Conservation (phyloP, 2,888 invertebrate species). For the Ennomos quercinarius region DNA sequence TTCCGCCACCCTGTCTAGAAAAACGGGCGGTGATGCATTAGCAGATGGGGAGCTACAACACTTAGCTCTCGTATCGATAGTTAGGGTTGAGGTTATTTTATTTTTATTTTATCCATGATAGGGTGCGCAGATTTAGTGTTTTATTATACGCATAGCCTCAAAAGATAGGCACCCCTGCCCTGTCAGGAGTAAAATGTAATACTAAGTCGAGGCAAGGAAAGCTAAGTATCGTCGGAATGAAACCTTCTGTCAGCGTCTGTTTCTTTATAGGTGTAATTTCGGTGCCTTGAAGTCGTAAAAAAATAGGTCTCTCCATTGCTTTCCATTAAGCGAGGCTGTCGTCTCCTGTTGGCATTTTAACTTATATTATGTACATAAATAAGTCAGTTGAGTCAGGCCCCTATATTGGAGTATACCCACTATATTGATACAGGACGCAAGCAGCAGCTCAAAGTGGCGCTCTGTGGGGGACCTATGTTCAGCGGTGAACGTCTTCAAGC, state of each 20-base stretch:
- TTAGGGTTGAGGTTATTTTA: slow-evolving; percentile 54
- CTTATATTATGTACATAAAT: too few relatives aligned
- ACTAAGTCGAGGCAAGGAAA: slow-evolving; percentile 6
- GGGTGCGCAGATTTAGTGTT: slow-evolving; percentile 37
- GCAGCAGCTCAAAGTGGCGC: too few relatives aligned
- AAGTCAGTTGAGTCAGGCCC: too few relatives aligned
- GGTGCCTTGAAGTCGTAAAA: slow-evolving; percentile 12
- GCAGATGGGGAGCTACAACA: slow-evolving; percentile 61
- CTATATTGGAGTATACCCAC: too few relatives aligned
- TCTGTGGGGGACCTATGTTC: too few relatives aligned
- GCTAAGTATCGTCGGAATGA: slow-evolving; percentile 18
- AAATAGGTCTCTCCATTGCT: slow-evolving; percentile 1
- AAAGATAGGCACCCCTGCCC: slow-evolving; percentile 4
- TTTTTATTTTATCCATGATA: slow-evolving; percentile 41
- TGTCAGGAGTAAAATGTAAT: not conserved
- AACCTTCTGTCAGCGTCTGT: slow-evolving; percentile 7
- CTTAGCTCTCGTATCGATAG: slow-evolving; percentile 55
- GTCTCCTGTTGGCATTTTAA: too few relatives aligned
- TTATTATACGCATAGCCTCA: slow-evolving; percentile 34
- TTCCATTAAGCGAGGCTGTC: slow-evolving; percentile 3
- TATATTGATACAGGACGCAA: too few relatives aligned
- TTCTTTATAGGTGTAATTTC: slow-evolving; percentile 20
- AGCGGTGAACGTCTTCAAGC: too few relatives aligned
- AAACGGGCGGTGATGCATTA: slow-evolving; percentile 72
- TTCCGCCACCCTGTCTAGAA: slow-evolving; percentile 66